Conservation (phyloP, 2,113 vertebrate species). For the Heliornis fulica region DNA sequence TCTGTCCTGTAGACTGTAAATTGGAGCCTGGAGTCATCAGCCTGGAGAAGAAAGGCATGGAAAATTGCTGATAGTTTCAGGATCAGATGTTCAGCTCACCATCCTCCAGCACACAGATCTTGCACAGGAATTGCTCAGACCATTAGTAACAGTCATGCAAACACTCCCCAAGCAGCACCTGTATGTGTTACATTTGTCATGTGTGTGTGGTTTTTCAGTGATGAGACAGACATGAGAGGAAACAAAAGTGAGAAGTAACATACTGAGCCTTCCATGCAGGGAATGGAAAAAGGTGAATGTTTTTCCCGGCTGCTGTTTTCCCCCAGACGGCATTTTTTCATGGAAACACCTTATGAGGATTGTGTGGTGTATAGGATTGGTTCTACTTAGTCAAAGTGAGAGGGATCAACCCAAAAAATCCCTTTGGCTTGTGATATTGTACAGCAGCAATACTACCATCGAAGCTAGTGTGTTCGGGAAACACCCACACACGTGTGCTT, state of each 20-base stretch:
- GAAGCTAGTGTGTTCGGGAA: neutral
- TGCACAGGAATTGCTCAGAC: neutral
- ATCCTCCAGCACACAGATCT: neutral
- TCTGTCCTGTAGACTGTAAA: neutral
- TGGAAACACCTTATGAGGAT: neutral
- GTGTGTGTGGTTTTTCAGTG: neutral
- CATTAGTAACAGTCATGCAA: neutral
- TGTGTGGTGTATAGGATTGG: neutral
- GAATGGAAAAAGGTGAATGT: neutral
- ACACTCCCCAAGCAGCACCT: accelerated
- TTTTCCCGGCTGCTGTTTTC: neutral
- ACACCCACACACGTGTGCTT: neutral
- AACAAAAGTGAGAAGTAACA: neutral
- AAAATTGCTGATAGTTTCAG: neutral
- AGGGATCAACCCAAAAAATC: neutral
- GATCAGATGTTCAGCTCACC: neutral
- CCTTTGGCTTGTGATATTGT: neutral
- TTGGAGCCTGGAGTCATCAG: neutral
- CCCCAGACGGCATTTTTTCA: neutral
- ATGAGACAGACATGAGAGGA: neutral
- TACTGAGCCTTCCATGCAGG: neutral
- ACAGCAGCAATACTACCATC: neutral
- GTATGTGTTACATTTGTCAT: neutral
- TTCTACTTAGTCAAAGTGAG: neutral
- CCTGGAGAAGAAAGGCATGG: neutral